A percentile compares a stretch with the other conserved stretches of the same genome.
Evolutionary conservation across 2,797 vertebrate species (phyloP).

Genomic region (Epinephelus malabaricus): DNA sequence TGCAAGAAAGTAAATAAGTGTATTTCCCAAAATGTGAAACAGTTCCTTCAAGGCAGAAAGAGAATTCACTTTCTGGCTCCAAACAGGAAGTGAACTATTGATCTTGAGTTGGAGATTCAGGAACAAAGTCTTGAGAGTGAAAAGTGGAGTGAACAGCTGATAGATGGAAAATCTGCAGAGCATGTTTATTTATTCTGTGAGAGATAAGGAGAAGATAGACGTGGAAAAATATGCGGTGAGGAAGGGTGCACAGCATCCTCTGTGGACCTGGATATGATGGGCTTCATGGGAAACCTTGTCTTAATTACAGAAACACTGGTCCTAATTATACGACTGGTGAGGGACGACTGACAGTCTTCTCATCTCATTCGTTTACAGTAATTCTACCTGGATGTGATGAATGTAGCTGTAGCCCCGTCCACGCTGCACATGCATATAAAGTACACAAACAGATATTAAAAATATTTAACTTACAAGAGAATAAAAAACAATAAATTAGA

Average conservation of each 20-base stretch:
- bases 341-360: too few species aligned
- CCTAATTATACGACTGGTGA: too few species aligned
- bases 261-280: background rate
- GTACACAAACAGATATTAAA: too few species aligned
- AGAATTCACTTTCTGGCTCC: background rate
- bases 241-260: background rate
- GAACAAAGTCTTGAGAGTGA: background rate
- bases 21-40: background rate
- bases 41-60: background rate
- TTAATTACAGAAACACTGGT: background rate
- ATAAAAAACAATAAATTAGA: too few species aligned
- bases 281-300: background rate
- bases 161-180: background rate
- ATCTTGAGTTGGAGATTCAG: constrained; percentile 4
- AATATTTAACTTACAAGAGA: too few species aligned
- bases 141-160: background rate
- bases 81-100: constrained; percentile 8
- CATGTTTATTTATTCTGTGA: too few species aligned
- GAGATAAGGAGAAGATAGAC: too few species aligned
- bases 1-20: background rate
- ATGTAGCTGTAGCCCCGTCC: too few species aligned
- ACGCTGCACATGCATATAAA: too few species aligned
- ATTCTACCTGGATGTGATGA: background rate
- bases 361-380: background rate
- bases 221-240: too few species aligned